phyloP scores from a whole-genome alignment of 2,888 invertebrate species.

The Nomada ferruginata region DNA sequence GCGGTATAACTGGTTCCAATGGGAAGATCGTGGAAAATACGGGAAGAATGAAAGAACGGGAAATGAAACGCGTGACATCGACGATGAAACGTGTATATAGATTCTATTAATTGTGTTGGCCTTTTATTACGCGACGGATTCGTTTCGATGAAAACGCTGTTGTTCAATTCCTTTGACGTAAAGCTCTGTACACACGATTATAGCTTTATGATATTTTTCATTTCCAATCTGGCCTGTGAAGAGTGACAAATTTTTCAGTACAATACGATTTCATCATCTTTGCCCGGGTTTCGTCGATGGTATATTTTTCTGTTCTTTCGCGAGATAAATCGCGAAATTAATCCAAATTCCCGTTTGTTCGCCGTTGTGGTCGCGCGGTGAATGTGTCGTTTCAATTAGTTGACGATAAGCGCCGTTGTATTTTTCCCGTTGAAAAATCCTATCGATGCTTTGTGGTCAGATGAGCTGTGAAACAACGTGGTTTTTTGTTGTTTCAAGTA shows the following conservation, averaged over 20 bases:
- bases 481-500: not conserved
- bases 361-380: not conserved
- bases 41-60: not conserved
- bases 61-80: not conserved
- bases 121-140: slow-evolving; percentile 1
- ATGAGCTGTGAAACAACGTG: not conserved
- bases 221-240: not conserved
- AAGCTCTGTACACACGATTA: not conserved
- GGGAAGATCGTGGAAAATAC: not conserved
- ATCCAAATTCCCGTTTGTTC: not conserved
- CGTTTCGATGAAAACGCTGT: not conserved
- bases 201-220: not conserved
- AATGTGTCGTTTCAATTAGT: not conserved
- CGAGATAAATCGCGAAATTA: not conserved
- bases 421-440: slow-evolving; percentile 5
- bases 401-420: not conserved
- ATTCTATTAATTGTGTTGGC: slow-evolving; percentile 16
- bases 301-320: not conserved
- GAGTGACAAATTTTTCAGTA: slow-evolving; percentile 1
- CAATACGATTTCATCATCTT: not conserved
- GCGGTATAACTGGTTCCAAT: not conserved
- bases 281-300: not conserved
- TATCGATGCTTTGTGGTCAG: not conserved
- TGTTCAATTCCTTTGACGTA: not conserved
- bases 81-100: not conserved